These are phyloP conservation scores for Etheostoma spectabile DNA, from an alignment of 2,113 vertebrate genomes.

Conservation along the genomic window DNA sequence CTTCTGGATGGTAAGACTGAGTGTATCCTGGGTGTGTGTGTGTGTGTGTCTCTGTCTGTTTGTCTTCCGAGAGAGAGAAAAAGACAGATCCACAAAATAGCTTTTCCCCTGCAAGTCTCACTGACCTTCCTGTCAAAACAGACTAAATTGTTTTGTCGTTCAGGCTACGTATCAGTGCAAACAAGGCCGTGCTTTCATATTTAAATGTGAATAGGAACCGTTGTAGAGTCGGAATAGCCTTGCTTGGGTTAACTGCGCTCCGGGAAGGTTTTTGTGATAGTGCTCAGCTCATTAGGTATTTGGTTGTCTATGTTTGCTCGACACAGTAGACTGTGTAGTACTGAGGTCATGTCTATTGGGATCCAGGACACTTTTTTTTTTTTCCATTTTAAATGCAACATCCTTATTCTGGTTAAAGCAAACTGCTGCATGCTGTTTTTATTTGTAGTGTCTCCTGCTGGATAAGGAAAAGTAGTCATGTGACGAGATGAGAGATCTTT, in stretches of 20 bases:
- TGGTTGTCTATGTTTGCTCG: slow-evolving; percentile 29
- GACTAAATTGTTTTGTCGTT: slow-evolving; percentile 22
- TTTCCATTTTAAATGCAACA: neutral
- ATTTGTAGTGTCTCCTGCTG: neutral
- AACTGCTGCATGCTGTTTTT: neutral
- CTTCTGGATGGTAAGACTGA: slow-evolving; percentile 86
- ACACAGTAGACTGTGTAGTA: neutral
- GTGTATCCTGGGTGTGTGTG: neutral
- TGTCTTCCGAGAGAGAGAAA: neutral
- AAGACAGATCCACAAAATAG: neutral
- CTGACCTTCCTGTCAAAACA: slow-evolving; percentile 43
- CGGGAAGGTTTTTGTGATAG: neutral
- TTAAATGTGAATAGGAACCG: neutral
- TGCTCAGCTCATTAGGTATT: slow-evolving; percentile 20
- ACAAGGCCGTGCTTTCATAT: slow-evolving; percentile 47
- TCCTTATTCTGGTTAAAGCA: neutral
- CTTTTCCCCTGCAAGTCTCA: neutral
- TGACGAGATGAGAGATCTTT: neutral
- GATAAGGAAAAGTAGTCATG: neutral
- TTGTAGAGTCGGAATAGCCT: neutral
- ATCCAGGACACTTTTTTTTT: neutral
- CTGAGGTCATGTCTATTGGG: slow-evolving; percentile 1
- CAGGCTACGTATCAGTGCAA: slow-evolving; percentile 7
- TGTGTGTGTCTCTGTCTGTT: neutral
- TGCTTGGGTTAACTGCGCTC: neutral